phyloP scores from a whole-genome alignment of 2,113 vertebrate genomes.

The Chlamydotis undulata region DNA sequence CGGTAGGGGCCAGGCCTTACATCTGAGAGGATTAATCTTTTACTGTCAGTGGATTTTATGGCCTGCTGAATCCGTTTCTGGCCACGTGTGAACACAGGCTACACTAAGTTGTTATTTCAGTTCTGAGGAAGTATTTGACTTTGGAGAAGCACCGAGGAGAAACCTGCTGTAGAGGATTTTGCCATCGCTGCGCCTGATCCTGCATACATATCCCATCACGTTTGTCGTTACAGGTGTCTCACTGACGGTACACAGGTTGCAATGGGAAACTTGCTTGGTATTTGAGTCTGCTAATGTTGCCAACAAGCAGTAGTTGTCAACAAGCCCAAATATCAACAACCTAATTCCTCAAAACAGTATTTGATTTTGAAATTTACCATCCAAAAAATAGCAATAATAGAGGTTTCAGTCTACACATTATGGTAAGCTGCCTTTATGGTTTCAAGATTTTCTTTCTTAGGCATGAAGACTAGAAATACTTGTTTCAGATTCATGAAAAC shows the following conservation, averaged over 20 bases:
- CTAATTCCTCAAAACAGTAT: not conserved
- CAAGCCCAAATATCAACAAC: not conserved
- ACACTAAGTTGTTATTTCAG: not conserved
- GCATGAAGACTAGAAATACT: not conserved
- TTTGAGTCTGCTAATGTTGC: not conserved
- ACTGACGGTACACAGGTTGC: rapidly evolving
- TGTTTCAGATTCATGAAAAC: not conserved
- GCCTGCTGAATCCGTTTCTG: not conserved
- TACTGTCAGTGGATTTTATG: not conserved
- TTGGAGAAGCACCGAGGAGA: not conserved
- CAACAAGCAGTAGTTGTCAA: not conserved
- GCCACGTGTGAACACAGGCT: not conserved
- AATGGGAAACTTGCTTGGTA: not conserved
- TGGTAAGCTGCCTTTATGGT: not conserved
- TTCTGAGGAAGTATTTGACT: not conserved
- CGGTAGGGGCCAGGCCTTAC: not conserved
- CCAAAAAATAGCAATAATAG: not conserved
- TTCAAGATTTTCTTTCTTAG: not conserved
- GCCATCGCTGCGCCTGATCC: not conserved
- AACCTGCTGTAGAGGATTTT: not conserved
- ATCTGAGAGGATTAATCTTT: not conserved
- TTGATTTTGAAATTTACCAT: not conserved
- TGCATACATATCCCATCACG: not conserved
- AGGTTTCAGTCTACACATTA: rapidly evolving
- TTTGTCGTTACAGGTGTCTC: rapidly evolving